phyloP scores from a whole-genome alignment of 2,113 vertebrate genomes.

The Thymallus thymallus region DNA sequence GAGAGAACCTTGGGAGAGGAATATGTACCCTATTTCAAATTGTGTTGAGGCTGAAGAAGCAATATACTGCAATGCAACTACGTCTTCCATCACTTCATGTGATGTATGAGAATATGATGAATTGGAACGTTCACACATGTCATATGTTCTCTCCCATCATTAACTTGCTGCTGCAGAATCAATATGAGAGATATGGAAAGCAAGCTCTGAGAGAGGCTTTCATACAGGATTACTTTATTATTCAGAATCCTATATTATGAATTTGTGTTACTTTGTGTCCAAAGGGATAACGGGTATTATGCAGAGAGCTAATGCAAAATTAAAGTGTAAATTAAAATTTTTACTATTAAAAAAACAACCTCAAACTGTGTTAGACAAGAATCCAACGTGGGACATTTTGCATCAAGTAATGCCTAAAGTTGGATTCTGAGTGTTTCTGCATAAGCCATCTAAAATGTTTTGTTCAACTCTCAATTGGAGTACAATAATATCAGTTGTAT shows the following conservation, averaged over 20 bases:
- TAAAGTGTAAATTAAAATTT: background rate
- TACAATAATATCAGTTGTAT: too few species aligned
- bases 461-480: too few species aligned
- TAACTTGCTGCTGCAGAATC: background rate
- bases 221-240: background rate
- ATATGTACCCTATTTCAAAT: background rate
- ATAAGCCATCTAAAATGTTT: too few species aligned
- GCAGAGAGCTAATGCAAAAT: slow-evolving; percentile 1
- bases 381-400: background rate
- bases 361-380: background rate
- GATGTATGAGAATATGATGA: slow-evolving; percentile 7
- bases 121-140: background rate
- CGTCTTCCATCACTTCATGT: background rate
- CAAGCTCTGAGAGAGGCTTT: background rate
- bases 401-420: background rate
- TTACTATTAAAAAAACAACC: background rate
- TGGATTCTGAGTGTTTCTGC: too few species aligned
- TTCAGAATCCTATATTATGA: background rate
- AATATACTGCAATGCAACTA: slow-evolving; percentile 4
- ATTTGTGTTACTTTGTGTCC: background rate
- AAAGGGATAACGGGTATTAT: background rate
- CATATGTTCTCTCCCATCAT: background rate
- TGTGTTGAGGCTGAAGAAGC: background rate
- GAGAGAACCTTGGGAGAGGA: background rate
- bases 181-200: too few species aligned